Evolutionary conservation across 2,888 invertebrate genomes (phyloP).

Genomic region (Chymomyza caudatula): DNA sequence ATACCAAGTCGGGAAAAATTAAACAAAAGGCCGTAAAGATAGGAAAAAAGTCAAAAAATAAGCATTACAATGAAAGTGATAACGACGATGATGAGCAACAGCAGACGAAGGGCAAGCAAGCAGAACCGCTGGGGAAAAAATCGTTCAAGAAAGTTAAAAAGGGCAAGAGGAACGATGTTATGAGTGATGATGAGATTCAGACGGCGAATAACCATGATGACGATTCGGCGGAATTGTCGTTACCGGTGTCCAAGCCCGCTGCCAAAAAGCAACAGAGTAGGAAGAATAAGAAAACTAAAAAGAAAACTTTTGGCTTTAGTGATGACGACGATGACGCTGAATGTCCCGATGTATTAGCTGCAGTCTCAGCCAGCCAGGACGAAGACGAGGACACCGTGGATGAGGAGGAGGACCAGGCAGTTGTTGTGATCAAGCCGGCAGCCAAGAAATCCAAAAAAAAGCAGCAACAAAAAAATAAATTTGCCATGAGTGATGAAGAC

Average conservation of each 20-base stretch:
- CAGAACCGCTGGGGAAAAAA: not conserved
- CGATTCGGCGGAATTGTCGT: not conserved
- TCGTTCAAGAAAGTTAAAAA: constrained; percentile 71
- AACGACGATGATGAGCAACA: constrained; percentile 21
- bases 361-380: constrained; percentile 32
- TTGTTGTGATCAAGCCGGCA: constrained; percentile 50
- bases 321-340: constrained; percentile 64
- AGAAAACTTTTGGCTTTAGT: constrained; percentile 58
- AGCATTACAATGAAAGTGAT: constrained; percentile 73
- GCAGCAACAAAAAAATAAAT: constrained; percentile 62
- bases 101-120: not conserved
- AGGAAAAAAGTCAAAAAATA: constrained; percentile 12
- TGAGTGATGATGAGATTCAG: constrained; percentile 49
- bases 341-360: constrained; percentile 2
- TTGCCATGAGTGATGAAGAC: constrained; percentile 60
- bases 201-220: constrained; percentile 29
- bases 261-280: constrained; percentile 56
- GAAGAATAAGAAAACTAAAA: constrained; percentile 71
- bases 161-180: constrained; percentile 79
- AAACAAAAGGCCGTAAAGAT: constrained; percentile 69
- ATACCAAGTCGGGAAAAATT: constrained; percentile 53
- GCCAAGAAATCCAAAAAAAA: constrained; percentile 75
- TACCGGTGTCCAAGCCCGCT: constrained; percentile 28
- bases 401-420: constrained; percentile 30
- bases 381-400: constrained; percentile 29